Base-by-base conservation (phyloP, 2,113 vertebrate species). In the Anoplopoma fimbria region DNA sequence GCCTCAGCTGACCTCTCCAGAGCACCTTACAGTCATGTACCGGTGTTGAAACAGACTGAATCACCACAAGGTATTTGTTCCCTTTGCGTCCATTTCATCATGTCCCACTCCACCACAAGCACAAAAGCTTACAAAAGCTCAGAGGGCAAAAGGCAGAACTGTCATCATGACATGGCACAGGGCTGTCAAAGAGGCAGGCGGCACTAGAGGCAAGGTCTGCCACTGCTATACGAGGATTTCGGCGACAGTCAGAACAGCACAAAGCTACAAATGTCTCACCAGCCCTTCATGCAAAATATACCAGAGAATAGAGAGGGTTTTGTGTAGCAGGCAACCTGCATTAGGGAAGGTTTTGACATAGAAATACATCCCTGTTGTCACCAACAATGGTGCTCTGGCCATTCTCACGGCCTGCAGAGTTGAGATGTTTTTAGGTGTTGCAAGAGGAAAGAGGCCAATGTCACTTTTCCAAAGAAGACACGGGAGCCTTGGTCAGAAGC, bases 141-240 rank as follows among this genome's bases (percentile, higher is more conserved):
- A 40, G 55, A 86, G 84, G 76, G 78, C 63, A 90, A 90, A 65
- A 84, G 69, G 74, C 82, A 88, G 69, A 90, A n/a, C 77, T 87
- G 87, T 82, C 82, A 89, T 72, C 64, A 62, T 72, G 70, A 84
- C 84, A 45, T 47, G 75, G 70, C 75, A 34, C 61, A 0, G 45
- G 68, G 85, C 89, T 84, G 91, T 83, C 88, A 83, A 64, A 75
- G 64, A 77, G 65, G 73, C 85, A 78, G 83, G 83, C 81, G 51
- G 83, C 83, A 72, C 92, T 60, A 77, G 75, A 62, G 87, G 89
- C 83, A 85, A 92, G 90, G 89, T 90, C 90, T 88, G 88, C 47
- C 75, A 51, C 58, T 23, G 85, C 19, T 68, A 27, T 65, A 29
- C 23, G 49, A 57, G 75, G 63, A 65, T 55, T 58, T 6, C 12